A percentile compares a stretch with the other conserved stretches of the same genome.
phyloP scores from a whole-genome alignment of 2,113 vertebrate genomes.

The Callipepla californica region DNA sequence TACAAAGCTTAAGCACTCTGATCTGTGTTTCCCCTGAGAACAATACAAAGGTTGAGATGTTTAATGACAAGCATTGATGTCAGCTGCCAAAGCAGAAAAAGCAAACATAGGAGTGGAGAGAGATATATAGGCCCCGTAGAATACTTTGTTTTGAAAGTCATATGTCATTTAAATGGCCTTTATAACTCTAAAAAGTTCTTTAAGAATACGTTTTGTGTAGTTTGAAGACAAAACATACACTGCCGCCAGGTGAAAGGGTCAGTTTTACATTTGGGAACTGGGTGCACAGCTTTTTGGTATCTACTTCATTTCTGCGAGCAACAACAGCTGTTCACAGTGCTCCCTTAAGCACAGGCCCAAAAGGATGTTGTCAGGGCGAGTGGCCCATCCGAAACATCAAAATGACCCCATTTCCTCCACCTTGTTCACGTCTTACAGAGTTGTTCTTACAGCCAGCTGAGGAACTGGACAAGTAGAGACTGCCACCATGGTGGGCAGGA shows the following conservation, averaged over 20 bases:
- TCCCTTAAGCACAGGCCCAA: neutral
- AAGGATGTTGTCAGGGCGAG: neutral
- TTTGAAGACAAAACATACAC: neutral
- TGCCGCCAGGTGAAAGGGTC: neutral
- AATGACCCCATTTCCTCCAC: neutral
- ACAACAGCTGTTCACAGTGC: neutral
- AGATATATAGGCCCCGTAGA: slow-evolving; percentile 3
- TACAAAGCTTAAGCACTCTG: slow-evolving; percentile 16
- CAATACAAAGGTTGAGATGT: slow-evolving; percentile 26
- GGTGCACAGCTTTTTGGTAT: neutral
- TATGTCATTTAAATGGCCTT: slow-evolving; percentile 31
- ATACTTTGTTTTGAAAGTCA: slow-evolving; percentile 44
- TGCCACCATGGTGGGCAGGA: neutral
- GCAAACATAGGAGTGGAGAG: slow-evolving; percentile 1
- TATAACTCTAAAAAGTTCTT: neutral
- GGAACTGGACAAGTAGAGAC: neutral
- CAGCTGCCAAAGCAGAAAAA: slow-evolving; percentile 39
- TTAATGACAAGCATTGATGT: slow-evolving; percentile 58
- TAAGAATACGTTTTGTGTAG: neutral
- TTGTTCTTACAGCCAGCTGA: neutral
- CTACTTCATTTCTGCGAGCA: neutral
- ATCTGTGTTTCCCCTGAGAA: slow-evolving; percentile 41
- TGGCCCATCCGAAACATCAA: accelerated
- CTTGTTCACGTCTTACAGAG: neutral
- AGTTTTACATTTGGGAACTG: neutral